phyloP scores from a whole-genome alignment of 2,888 invertebrate genomes.

The Melieria crassipennis region DNA sequence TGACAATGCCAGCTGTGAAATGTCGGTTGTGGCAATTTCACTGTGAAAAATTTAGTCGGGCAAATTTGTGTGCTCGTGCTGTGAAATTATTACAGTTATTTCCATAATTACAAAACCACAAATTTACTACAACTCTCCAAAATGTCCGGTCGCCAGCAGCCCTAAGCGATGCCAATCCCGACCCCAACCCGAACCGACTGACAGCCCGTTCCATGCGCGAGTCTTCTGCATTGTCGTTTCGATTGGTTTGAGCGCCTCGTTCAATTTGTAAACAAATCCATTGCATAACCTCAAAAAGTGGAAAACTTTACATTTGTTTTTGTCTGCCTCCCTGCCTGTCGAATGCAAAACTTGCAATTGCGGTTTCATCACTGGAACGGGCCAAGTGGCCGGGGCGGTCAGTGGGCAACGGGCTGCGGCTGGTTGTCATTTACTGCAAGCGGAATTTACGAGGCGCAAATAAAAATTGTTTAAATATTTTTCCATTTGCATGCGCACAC shows the following conservation, averaged over 20 bases:
- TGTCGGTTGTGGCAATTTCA: slow-evolving; percentile 53
- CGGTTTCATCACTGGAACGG: slow-evolving; percentile 27
- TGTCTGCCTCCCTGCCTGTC: neutral
- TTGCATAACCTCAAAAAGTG: slow-evolving; percentile 39
- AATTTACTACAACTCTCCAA: slow-evolving; percentile 59
- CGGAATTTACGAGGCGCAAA: slow-evolving; percentile 50
- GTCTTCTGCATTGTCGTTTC: slow-evolving; percentile 1
- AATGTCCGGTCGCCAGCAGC: neutral
- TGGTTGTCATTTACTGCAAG: slow-evolving; percentile 36
- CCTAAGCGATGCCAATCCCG: neutral
- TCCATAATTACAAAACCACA: slow-evolving; percentile 64
- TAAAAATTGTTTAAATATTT: slow-evolving; percentile 35
- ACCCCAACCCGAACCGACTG: neutral
- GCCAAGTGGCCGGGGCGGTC: too few species aligned
- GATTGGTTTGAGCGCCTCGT: slow-evolving; percentile 15
- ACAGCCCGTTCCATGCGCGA: neutral
- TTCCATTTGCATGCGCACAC: slow-evolving; percentile 34
- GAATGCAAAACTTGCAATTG: slow-evolving; percentile 37
- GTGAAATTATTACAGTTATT: slow-evolving; percentile 55
- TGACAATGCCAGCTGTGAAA: slow-evolving; percentile 30
- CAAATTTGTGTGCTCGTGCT: slow-evolving; percentile 42
- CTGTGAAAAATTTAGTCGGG: slow-evolving; percentile 38
- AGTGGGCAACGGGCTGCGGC: slow-evolving; percentile 15
- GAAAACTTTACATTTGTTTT: neutral
- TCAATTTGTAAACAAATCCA: slow-evolving; percentile 37